Evolutionary conservation across 2,113 vertebrate species (phyloP).

Genomic region (Ctenodactylus gundi): DNA sequence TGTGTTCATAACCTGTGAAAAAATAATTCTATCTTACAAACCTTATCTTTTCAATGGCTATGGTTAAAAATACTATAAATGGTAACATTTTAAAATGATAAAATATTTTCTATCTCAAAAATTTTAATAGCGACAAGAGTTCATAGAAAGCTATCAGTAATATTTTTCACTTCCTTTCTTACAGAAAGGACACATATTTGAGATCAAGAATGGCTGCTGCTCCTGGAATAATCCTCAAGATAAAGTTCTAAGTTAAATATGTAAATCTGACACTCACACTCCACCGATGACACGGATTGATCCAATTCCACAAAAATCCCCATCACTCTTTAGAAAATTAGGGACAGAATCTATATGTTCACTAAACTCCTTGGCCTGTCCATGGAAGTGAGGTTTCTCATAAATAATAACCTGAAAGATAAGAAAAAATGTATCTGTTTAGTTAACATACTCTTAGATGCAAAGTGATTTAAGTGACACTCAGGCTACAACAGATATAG

Average conservation of each 20-base stretch:
- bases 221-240: constrained; percentile 3
- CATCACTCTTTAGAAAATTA: constrained; percentile 72
- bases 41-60: background rate
- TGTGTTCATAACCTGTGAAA: background rate
- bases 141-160: background rate
- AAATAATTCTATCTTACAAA: background rate
- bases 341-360: constrained; percentile 83
- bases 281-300: constrained; percentile 89
- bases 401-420: constrained; percentile 88
- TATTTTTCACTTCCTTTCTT: background rate
- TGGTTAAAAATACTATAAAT: background rate
- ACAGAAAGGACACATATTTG: background rate
- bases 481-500: background rate
- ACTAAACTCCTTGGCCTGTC: constrained; percentile 84
- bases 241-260: background rate
- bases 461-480: background rate
- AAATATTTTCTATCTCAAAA: background rate
- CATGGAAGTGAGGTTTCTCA: constrained; percentile 85
- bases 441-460: background rate
- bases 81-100: background rate
- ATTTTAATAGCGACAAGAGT: background rate
- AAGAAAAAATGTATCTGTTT: too few species aligned
- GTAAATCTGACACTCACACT: constrained; percentile 86
- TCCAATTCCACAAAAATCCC: constrained; percentile 79
- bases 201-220: background rate